Percentiles rank a stretch among this genome's conserved stretches.
Conservation (phyloP, 1,140 invertebrate species). For the Pseudomyrmex cubaensis region DNA sequence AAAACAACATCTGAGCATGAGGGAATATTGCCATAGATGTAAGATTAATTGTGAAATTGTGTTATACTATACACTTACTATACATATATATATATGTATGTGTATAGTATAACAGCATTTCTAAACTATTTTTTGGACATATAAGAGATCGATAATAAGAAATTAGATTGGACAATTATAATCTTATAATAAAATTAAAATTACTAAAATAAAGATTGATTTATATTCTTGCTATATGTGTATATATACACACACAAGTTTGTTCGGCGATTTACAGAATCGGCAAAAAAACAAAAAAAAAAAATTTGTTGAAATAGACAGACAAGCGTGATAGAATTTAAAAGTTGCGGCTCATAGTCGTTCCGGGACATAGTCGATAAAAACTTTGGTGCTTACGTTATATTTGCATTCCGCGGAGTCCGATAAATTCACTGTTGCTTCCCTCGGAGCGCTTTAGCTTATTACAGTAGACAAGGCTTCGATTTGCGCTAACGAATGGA, state of each 20-base stretch:
- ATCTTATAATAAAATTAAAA: too few relatives aligned
- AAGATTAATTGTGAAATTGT: too few relatives aligned
- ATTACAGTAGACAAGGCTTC: constrained; percentile 11
- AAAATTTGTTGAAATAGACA: neutral
- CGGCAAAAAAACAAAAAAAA: constrained; percentile 14
- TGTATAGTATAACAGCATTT: constrained; percentile 1
- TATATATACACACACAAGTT: neutral
- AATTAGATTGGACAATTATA: too few relatives aligned
- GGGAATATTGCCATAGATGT: too few relatives aligned
- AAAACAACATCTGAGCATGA: too few relatives aligned
- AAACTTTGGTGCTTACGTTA: constrained; percentile 18
- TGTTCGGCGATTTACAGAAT: neutral
- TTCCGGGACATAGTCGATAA: constrained; percentile 3
- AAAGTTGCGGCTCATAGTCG: constrained; percentile 33
- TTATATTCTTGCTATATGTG: neutral
- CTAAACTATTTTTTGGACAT: neutral
- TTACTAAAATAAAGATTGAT: neutral
- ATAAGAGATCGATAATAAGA: neutral
- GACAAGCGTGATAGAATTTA: constrained; percentile 32
- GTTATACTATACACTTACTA: too few relatives aligned
- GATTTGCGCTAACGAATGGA: constrained; percentile 6
- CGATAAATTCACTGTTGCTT: constrained; percentile 26
- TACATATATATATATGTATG: neutral
- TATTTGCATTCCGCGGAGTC: constrained; percentile 4
- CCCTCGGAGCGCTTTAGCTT: neutral